Base-by-base conservation (phyloP, 2,888 invertebrate genomes). In the Leptarthrus brevirostris region DNA sequence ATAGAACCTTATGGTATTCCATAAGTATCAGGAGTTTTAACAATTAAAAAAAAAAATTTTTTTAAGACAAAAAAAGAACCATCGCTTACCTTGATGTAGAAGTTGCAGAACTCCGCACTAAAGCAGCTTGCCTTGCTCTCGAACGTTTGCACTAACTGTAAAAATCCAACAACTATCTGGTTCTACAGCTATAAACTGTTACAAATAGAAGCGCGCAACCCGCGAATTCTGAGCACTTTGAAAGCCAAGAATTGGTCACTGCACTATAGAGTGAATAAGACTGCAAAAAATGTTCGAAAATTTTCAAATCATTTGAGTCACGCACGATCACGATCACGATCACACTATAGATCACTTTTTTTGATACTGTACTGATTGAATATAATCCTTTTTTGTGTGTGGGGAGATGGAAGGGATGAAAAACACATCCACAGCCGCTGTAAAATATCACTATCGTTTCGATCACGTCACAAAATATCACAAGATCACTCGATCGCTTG, bases 111-210 rank as follows among this genome's bases (percentile, higher is more conserved):
- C 34, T 18, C 36, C 18, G 20, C 22, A 20, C n/a, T 61, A 18
- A 36, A 61, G 61, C 34, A 61, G 36, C 36, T 36, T 16, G 61
- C 61, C 8, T 56, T 20, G 61, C 36, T 58, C 20, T 26, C 47
- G 26, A 49, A 24, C n/a, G 24, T 20, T n/a, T 47, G 66, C 16
- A 49, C 47, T 66, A 66, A 66, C 66, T 66, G 66, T 66, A 66
- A 66, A 66, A 66, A 66, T 66, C 66, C 47, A 20, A 47, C n/a
- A n/a, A n/a, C n/a, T 66, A 66, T 66, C 66, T 26, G 66, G 66
- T 66, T 66, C 66, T 66, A 26, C 66, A 49, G 16, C 66, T 66
- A 66, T 66, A 14, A 47, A 47, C 66, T 66, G 66, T 66, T 66
- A 66, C 49, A 47, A 47, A 66, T 66, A 40, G 47, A 22, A 47